phyloP scores from a whole-genome alignment of 1,140 invertebrate species.

The Drosophila kanapiae region DNA sequence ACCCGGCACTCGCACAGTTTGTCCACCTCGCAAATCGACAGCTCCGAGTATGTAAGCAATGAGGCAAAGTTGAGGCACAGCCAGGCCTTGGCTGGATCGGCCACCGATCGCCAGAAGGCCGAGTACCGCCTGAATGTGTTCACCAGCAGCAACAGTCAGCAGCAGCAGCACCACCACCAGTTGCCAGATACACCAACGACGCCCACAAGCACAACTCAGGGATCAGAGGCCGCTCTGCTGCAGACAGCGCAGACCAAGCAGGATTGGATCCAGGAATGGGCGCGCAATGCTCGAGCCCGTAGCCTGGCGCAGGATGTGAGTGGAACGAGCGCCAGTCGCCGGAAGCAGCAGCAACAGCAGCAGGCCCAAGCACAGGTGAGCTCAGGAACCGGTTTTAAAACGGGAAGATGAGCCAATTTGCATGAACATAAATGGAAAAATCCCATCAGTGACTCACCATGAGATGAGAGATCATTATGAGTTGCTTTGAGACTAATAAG shows the following conservation, averaged over 20 bases:
- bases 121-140: constrained; percentile 84
- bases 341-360: constrained; percentile 60
- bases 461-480: not conserved
- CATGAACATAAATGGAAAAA: constrained; percentile 20
- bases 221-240: constrained; percentile 69
- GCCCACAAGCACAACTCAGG: constrained; percentile 43
- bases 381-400: constrained; percentile 12
- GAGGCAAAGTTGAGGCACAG: constrained; percentile 74
- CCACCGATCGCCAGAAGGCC: constrained; percentile 83
- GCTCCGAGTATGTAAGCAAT: constrained; percentile 87
- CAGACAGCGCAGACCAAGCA: constrained; percentile 82
- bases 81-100: constrained; percentile 62
- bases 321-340: constrained; percentile 55
- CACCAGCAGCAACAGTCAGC: constrained; percentile 65
- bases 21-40: constrained; percentile 88
- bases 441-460: constrained; percentile 1
- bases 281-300: constrained; percentile 78
- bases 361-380: constrained; percentile 58
- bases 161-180: constrained; percentile 35
- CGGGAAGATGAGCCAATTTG: constrained; percentile 1
- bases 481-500: not conserved
- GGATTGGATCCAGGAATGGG: constrained; percentile 85
- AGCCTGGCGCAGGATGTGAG: constrained; percentile 77
- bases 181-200: constrained; percentile 76
- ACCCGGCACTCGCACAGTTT: constrained; percentile 86